Conservation (phyloP, 2,888 invertebrate genomes). For the Antheraea assamensis region DNA sequence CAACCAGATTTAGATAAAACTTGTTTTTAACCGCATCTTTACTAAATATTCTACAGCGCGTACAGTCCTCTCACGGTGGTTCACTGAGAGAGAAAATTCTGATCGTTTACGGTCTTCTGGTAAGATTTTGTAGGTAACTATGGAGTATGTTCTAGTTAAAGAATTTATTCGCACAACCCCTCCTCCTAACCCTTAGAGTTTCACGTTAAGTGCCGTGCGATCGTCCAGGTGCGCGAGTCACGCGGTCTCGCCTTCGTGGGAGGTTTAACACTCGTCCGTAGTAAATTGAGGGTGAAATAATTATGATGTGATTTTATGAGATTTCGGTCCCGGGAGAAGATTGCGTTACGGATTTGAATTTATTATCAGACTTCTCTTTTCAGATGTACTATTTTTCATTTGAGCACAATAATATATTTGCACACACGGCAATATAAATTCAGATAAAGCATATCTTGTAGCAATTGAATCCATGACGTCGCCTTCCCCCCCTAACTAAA, state of each 20-base stretch:
- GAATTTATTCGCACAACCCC: slow-evolving; percentile 28
- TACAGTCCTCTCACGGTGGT: too few relatives aligned
- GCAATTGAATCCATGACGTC: too few relatives aligned
- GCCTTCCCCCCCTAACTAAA: too few relatives aligned
- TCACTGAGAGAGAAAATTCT: neutral
- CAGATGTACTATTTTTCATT: neutral
- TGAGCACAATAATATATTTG: neutral
- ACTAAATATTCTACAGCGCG: too few relatives aligned
- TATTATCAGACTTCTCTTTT: neutral
- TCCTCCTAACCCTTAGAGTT: slow-evolving; percentile 29
- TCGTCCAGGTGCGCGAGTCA: slow-evolving; percentile 44
- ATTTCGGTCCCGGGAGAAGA: slow-evolving; percentile 6
- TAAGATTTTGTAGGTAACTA: neutral
- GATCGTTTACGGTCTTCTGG: neutral
- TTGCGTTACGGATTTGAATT: slow-evolving; percentile 9
- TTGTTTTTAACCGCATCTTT: too few relatives aligned
- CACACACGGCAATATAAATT: too few relatives aligned
- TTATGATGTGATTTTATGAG: slow-evolving; percentile 38
- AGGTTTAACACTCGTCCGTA: slow-evolving; percentile 40
- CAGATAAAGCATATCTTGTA: too few relatives aligned
- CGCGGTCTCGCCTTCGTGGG: slow-evolving; percentile 38
- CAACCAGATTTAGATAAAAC: too few relatives aligned
- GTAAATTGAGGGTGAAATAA: slow-evolving; percentile 51
- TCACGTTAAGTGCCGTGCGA: slow-evolving; percentile 54
- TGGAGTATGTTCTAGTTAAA: neutral